Evolutionary conservation across 2,113 vertebrate genomes (phyloP).

Genomic region (Morone saxatilis): DNA sequence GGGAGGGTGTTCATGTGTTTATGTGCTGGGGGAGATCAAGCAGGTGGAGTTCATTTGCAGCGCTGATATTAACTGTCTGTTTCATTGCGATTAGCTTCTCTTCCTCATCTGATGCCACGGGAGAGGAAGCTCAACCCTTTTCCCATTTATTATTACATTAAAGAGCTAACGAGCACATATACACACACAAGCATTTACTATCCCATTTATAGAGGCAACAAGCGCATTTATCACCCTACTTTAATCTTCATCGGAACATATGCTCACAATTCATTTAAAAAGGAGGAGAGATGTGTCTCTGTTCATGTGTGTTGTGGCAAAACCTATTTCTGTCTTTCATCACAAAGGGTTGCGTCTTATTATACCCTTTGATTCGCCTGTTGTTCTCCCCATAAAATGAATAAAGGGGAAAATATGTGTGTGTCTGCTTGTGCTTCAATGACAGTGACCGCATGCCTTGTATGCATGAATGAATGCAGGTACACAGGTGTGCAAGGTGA

Average conservation of each 20-base stretch:
- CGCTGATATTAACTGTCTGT: conserved; percentile 68
- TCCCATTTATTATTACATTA: conserved; percentile 77
- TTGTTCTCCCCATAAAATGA: conserved; percentile 30
- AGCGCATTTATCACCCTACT: conserved; percentile 67
- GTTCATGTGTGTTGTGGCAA: conserved; percentile 49
- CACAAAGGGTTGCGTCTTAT: conserved; percentile 31
- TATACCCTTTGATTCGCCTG: conserved; percentile 41
- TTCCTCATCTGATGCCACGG: conserved; percentile 59
- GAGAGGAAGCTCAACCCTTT: conserved; percentile 62
- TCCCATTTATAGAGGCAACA: conserved; percentile 72
- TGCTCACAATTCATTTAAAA: conserved; percentile 64
- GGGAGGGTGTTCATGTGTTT: conserved; percentile 41
- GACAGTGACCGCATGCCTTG: conserved; percentile 8
- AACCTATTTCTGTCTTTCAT: conserved; percentile 33
- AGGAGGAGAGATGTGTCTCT: conserved; percentile 38
- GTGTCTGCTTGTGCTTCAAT: conserved; percentile 21
- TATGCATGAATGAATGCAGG: conserved; percentile 38
- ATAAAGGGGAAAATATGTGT: conserved; percentile 37
- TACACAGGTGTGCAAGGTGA: conserved; percentile 47
- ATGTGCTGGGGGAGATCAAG: conserved; percentile 27
- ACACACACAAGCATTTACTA: conserved; percentile 71
- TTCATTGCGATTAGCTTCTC: conserved; percentile 73
- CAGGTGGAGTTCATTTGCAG: conserved; percentile 79
- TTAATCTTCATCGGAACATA: conserved; percentile 74
- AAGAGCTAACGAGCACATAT: conserved; percentile 70